Evolutionary conservation across 2,113 vertebrate species (phyloP), one percentile per base, ranked within the genome.

Genomic region (Calonectris borealis): DNA sequence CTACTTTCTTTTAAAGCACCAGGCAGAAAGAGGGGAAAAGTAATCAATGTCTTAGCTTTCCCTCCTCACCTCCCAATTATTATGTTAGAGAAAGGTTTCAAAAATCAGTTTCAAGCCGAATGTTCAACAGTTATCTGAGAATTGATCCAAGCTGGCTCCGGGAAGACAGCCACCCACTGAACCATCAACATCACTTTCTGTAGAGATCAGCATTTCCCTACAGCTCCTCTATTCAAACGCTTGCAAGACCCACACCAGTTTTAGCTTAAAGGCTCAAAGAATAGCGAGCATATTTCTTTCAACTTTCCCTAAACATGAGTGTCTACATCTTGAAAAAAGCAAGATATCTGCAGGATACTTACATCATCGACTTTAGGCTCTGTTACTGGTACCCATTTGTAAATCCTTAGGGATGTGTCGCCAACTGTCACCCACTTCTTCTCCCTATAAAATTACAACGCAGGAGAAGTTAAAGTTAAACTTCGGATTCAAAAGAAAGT

Each of bases 371-470:
- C 98, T 97, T 99, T 99, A 26, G 99, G 99, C 97, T 99, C 99
- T 26, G 99, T 99, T 97, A 99, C 99, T 11, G 99, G 99, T 29
- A 99, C 99, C 99, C 99, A 99, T 97, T 99, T 99, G 98, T 99
- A 99, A 99, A 99, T 99, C 68, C 99, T 98, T 66, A 99, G 98
- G 54, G 99, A 99, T 5, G 99, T 99, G 98, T 99, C 99, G 20
- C 99, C 99, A 42, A 99, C 99, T 3, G 99, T 99, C 98, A 99
- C 99, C 99, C 99, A 99, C 95, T 99, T 99, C 98, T 99, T 99
- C 98, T 99, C 99, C 99, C 99, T 99, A 98, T 14, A 85, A 94
- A 93, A 96, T 88, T 71, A 93, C 73, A 97, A 96, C 34, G 83
- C 86, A 96, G 93, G 86, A 94, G 95, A 85, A 92, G 90, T 96